Conservation (phyloP, 2,888 invertebrate genomes). For the Macaria liturata region DNA sequence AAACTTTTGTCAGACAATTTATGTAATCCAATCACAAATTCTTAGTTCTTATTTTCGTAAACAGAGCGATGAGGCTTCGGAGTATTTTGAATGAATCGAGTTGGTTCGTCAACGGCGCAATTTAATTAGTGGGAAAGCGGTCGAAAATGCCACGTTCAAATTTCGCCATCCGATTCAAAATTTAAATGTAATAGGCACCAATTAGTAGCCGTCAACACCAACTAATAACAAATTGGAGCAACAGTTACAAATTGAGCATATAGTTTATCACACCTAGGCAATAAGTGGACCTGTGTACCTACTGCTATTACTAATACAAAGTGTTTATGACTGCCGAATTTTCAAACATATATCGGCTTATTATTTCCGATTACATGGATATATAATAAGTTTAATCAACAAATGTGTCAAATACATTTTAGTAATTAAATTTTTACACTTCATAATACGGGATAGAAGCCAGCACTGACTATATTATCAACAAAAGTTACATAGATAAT, state of each 20-base stretch:
- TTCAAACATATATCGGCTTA: no score
- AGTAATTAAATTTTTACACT: no score
- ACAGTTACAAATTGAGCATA: constrained; percentile 6
- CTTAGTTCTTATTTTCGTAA: constrained; percentile 32
- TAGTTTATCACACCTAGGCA: not conserved
- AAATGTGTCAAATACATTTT: no score
- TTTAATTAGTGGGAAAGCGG: constrained; percentile 4
- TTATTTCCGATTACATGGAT: no score
- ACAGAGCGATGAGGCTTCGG: constrained; percentile 19
- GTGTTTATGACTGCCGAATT: no score
- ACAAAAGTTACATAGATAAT: constrained; percentile 36
- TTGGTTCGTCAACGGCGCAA: constrained; percentile 8
- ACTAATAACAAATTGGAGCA: constrained; percentile 16
- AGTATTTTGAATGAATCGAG: constrained; percentile 16
- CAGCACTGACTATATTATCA: no score
- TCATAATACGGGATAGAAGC: no score
- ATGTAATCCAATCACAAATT: constrained; percentile 40
- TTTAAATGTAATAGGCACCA: constrained; percentile 10
- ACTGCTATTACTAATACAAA: no score
- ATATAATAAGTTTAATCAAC: no score
- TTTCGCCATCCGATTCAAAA: constrained; percentile 5
- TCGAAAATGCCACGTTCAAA: constrained; percentile 4
- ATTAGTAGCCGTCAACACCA: constrained; percentile 12
- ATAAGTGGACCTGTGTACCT: no score
- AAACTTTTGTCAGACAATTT: constrained; percentile 39